A percentile compares a stretch with the other conserved stretches of the same genome.
Conservation (phyloP, 37 sponge, comb jelly and placozoan genomes). For the Axinella damicornis region DNA sequence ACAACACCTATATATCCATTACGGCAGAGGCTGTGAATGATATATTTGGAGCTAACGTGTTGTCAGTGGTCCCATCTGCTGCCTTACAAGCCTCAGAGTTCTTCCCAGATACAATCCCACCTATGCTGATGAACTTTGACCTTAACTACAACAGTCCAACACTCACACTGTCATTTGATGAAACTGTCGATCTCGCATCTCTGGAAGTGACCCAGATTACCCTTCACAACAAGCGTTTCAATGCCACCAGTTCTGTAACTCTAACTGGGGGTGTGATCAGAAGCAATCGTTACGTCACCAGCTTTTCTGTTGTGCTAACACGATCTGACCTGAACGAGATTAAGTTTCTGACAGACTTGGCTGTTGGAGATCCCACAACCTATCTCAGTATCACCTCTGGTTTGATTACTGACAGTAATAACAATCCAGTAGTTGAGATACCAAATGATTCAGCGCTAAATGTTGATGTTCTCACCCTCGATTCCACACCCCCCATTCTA, state of each 20-base stretch:
- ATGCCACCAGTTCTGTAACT: slow-evolving; percentile 27
- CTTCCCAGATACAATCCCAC: slow-evolving; percentile 55
- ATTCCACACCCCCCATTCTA: slow-evolving; percentile 61
- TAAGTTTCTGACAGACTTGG: slow-evolving; percentile 63
- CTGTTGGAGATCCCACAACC: slow-evolving; percentile 55
- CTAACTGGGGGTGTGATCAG: slow-evolving; percentile 77
- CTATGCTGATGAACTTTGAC: slow-evolving; percentile 38
- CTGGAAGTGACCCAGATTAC: slow-evolving; percentile 72
- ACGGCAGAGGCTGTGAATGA: slow-evolving; percentile 70
- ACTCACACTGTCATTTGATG: slow-evolving; percentile 72
- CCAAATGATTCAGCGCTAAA: slow-evolving; percentile 1
- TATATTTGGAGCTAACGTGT: slow-evolving; percentile 63
- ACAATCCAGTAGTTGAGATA: slow-evolving; percentile 58
- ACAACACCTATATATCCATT: slow-evolving; percentile 80
- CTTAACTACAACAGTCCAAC: slow-evolving; percentile 65
- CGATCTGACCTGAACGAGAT: slow-evolving; percentile 83
- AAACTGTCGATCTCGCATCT: slow-evolving; percentile 64
- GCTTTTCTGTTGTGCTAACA: slow-evolving; percentile 57
- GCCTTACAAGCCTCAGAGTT: slow-evolving; percentile 62
- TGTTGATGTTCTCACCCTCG: slow-evolving; percentile 21
- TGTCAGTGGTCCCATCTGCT: slow-evolving; percentile 50
- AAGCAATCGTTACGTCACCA: slow-evolving; percentile 42
- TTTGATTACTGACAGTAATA: slow-evolving; percentile 63
- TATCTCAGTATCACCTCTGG: slow-evolving; percentile 59
- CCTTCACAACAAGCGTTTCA: slow-evolving; percentile 34